These are phyloP conservation scores for Sakesphorus luctuosus DNA, from an alignment of 2,113 vertebrate genomes.

Conservation along the genomic window DNA sequence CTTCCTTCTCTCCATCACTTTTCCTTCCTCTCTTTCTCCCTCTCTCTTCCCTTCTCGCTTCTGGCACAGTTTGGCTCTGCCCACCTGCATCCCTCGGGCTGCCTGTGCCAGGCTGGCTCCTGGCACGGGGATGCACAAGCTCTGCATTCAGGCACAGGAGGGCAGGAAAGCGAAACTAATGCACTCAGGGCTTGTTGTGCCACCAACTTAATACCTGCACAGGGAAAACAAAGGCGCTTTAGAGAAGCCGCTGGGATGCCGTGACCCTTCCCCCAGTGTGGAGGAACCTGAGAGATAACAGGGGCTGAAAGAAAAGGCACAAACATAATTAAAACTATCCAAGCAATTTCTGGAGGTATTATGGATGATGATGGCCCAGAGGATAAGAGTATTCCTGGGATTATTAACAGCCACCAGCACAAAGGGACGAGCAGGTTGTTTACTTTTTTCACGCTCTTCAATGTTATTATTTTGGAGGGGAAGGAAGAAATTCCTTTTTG, in stretches of 20 bases:
- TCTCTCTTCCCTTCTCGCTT: conserved; percentile 56
- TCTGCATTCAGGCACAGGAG: conserved; percentile 60
- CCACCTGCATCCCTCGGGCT: conserved; percentile 68
- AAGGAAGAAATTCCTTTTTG: background rate
- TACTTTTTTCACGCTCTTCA: background rate
- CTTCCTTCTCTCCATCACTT: background rate
- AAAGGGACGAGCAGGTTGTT: background rate
- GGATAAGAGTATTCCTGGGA: background rate
- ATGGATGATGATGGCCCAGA: conserved; percentile 38
- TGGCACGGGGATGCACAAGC: conserved; percentile 44
- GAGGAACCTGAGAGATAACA: conserved; percentile 64
- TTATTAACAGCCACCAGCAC: background rate
- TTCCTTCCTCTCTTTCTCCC: conserved; percentile 40
- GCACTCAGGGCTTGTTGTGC: conserved; percentile 55
- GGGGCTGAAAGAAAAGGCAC: conserved; percentile 64
- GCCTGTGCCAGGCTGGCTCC: conserved; percentile 28
- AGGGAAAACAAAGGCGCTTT: conserved; percentile 74
- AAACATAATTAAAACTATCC: conserved; percentile 65
- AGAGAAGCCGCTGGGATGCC: background rate
- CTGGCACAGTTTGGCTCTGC: conserved; percentile 73
- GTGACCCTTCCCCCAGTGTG: background rate
- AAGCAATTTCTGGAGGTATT: conserved; percentile 56
- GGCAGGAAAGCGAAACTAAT: conserved; percentile 37
- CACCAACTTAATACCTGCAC: conserved; percentile 72
- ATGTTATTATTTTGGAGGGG: background rate